Conservation (phyloP, 2,888 invertebrate species). For the Argynnis bischoffii region DNA sequence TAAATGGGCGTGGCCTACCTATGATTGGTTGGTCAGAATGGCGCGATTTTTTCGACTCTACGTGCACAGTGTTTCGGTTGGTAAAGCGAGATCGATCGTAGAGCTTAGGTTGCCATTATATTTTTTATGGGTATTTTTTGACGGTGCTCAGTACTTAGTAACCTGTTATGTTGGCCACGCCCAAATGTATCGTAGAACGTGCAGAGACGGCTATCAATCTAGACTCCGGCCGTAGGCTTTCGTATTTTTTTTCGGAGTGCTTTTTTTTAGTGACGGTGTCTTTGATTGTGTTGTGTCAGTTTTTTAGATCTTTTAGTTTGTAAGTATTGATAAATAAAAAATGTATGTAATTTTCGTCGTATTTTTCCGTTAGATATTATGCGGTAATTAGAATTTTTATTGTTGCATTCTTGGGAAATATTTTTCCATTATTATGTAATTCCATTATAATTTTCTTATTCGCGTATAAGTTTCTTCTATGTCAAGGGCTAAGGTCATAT, state of each 20-base stretch:
- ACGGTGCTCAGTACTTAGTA: slow-evolving; percentile 74
- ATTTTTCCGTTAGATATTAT: slow-evolving; percentile 21
- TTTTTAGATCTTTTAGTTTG: slow-evolving; percentile 39
- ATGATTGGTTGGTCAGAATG: slow-evolving; percentile 60
- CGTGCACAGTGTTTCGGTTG: slow-evolving; percentile 74
- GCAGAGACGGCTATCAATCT: slow-evolving; percentile 71
- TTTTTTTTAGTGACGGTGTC: slow-evolving; percentile 71
- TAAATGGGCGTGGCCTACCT: slow-evolving; percentile 51
- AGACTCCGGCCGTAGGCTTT: slow-evolving; percentile 69
- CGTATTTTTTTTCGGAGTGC: slow-evolving; percentile 65
- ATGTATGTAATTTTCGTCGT: slow-evolving; percentile 7
- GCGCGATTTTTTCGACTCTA: slow-evolving; percentile 73
- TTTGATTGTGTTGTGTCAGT: slow-evolving; percentile 62
- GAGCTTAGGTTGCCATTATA: slow-evolving; percentile 77
- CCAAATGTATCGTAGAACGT: slow-evolving; percentile 66
- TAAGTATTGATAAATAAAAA: slow-evolving; percentile 19
- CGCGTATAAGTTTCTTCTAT: neutral
- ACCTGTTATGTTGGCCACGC: slow-evolving; percentile 78
- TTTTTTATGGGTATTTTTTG: slow-evolving; percentile 82
- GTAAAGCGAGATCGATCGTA: slow-evolving; percentile 75
- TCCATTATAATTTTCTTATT: slow-evolving; percentile 4
- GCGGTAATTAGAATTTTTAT: slow-evolving; percentile 16
- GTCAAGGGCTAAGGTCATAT: slow-evolving; percentile 8
- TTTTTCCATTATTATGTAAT: slow-evolving; percentile 10
- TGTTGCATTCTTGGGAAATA: slow-evolving; percentile 18